These are phyloP conservation scores for Ellobium chinense DNA, from an alignment of 2,888 invertebrate genomes.

Conservation along the genomic window DNA sequence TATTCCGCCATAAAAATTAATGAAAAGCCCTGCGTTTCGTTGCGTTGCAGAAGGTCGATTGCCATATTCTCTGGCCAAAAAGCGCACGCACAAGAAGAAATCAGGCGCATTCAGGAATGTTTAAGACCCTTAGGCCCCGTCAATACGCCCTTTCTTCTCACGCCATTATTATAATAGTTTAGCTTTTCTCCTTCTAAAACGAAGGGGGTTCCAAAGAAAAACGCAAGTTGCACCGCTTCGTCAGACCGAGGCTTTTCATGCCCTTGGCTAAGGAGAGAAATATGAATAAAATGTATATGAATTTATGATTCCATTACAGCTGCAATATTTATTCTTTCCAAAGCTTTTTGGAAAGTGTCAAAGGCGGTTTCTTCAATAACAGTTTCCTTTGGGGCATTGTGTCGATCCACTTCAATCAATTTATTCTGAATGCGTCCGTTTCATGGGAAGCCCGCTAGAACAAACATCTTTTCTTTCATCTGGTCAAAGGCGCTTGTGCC, in stretches of 20 bases:
- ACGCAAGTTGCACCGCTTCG: constrained; percentile 6
- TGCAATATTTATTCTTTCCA: constrained; percentile 19
- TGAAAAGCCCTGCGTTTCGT: neutral
- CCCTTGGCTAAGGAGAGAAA: neutral
- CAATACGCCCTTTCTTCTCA: constrained; percentile 2
- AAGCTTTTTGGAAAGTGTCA: constrained; percentile 18
- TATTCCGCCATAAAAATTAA: neutral
- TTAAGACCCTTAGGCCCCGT: constrained; percentile 12
- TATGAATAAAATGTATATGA: neutral
- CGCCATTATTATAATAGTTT: constrained; percentile 5
- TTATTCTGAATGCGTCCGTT: constrained; percentile 10
- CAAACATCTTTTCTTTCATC: constrained; percentile 8
- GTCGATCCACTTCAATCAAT: constrained; percentile 24
- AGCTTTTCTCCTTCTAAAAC: neutral
- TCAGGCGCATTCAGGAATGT: neutral
- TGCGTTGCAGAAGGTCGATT: neutral
- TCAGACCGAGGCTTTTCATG: neutral
- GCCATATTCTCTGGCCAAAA: neutral
- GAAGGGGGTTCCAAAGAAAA: neutral
- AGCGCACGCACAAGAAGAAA: neutral
- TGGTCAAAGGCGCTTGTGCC: neutral
- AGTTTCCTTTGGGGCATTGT: neutral
- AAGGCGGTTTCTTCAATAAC: constrained; percentile 4
- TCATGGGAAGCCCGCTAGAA: constrained; percentile 26
- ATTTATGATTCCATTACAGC: constrained; percentile 22